phyloP scores from a whole-genome alignment of 2,797 vertebrate genomes.

The Clamator glandarius region DNA sequence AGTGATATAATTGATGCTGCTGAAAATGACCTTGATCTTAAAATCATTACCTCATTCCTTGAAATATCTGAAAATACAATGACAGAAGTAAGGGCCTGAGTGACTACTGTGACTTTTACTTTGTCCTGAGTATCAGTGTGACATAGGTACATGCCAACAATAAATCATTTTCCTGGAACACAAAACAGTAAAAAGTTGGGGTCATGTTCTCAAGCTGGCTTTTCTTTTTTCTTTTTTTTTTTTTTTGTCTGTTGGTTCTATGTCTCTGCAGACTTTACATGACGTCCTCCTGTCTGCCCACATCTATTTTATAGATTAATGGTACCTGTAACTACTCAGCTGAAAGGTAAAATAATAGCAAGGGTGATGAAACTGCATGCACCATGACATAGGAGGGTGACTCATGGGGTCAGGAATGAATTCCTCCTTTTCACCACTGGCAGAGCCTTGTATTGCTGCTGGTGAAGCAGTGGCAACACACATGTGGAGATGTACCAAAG shows the following conservation, averaged over 20 bases:
- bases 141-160: constrained; percentile 68
- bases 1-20: constrained; percentile 79
- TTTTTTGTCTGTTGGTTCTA: constrained; percentile 12
- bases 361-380: constrained; percentile 8
- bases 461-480: neutral
- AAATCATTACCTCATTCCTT: constrained; percentile 79
- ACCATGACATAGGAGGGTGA: constrained; percentile 38
- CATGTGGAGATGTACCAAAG: neutral
- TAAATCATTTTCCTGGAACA: constrained; percentile 51
- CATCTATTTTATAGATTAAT: constrained; percentile 67
- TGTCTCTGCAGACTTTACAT: constrained; percentile 53
- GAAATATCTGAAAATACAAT: constrained; percentile 77
- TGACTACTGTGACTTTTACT: constrained; percentile 72
- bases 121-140: constrained; percentile 64
- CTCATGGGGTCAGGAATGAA: constrained; percentile 33
- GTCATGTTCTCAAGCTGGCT: constrained; percentile 71
- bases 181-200: constrained; percentile 45
- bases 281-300: constrained; percentile 46
- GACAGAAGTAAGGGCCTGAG: constrained; percentile 73
- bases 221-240: constrained; percentile 8
- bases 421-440: neutral
- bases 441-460: neutral
- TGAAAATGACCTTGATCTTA: constrained; percentile 78
- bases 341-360: constrained; percentile 61
- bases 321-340: constrained; percentile 59